phyloP scores from a whole-genome alignment of 2,113 vertebrate genomes.

The Chaetorhynchus papuensis region DNA sequence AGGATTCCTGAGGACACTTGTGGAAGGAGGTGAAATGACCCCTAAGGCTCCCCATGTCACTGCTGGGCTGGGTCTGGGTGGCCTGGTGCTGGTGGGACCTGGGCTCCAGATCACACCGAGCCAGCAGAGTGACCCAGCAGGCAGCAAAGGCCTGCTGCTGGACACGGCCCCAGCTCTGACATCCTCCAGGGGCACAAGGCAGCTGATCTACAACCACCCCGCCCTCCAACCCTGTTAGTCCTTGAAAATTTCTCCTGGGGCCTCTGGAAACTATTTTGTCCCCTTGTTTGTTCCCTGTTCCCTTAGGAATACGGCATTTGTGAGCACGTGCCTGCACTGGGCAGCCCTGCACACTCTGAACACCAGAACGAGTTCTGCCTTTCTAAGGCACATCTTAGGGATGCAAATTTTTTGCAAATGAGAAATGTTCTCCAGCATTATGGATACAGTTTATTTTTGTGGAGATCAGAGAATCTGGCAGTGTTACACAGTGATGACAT shows the following conservation, averaged over 20 bases:
- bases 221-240: not conserved
- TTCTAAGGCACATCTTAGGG: not conserved
- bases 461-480: slow-evolving; percentile 34
- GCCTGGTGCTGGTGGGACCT: not conserved
- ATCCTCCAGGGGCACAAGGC: not conserved
- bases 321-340: not conserved
- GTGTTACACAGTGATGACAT: not conserved
- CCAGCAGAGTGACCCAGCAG: not conserved
- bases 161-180: not conserved
- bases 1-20: not conserved
- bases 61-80: not conserved
- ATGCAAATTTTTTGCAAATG: slow-evolving; percentile 53
- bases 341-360: not conserved
- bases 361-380: not conserved
- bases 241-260: not conserved
- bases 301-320: not conserved
- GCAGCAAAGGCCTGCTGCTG: not conserved
- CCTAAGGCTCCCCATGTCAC: not conserved
- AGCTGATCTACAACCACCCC: not conserved
- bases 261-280: not conserved
- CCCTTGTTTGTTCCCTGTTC: not conserved
- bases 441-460: slow-evolving; percentile 16
- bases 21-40: not conserved
- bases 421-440: slow-evolving; percentile 10
- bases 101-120: not conserved